Conservation (phyloP, 1,140 invertebrate species). For the Cyclina sinensis region DNA sequence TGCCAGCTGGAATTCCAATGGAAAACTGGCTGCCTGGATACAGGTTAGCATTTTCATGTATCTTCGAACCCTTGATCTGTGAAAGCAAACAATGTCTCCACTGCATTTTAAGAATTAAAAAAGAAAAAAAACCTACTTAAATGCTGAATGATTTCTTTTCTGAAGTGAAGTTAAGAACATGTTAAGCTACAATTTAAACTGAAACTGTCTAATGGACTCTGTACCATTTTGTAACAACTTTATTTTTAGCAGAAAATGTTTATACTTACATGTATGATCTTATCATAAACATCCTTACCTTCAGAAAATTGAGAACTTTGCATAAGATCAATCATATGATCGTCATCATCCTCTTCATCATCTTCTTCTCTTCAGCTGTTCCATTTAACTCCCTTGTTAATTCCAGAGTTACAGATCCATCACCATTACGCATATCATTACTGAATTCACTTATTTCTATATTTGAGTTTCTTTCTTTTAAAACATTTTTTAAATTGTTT, state of each 20-base stretch:
- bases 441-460: constrained; percentile 50
- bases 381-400: constrained; percentile 44
- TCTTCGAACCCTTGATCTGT: constrained; percentile 83
- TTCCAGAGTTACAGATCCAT: constrained; percentile 57
- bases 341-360: constrained; percentile 50
- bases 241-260: too few relatives aligned
- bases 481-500: constrained; percentile 64
- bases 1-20: neutral
- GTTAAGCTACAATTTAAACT: too few relatives aligned
- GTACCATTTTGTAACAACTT: too few relatives aligned
- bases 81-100: neutral
- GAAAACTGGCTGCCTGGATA: constrained; percentile 29
- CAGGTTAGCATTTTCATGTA: constrained; percentile 80
- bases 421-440: constrained; percentile 36
- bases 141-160: too few relatives aligned
- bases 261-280: too few relatives aligned
- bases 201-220: too few relatives aligned
- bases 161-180: too few relatives aligned
- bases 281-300: constrained; percentile 44
- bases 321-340: constrained; percentile 58
- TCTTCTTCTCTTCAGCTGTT: constrained; percentile 8
- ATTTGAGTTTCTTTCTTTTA: constrained; percentile 64
- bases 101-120: too few relatives aligned
- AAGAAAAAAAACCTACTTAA: too few relatives aligned
- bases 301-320: constrained; percentile 67